Evolutionary conservation across 2,797 vertebrate species (phyloP), one percentile per base, ranked within the genome.

Genomic region (Lithobates sylvaticus): DNA sequence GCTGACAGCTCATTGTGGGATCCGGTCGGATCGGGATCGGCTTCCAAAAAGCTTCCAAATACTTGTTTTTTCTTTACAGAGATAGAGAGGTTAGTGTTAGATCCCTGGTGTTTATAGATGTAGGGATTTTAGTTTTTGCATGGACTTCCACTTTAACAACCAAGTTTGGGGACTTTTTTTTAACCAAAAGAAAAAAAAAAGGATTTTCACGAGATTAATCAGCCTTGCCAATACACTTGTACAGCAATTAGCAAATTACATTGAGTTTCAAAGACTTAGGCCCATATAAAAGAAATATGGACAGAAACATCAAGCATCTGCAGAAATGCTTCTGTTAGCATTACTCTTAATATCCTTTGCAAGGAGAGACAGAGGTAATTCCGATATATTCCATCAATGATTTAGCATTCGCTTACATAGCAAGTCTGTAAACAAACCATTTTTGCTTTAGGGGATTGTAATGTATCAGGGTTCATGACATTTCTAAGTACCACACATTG

Each of bases 291-390:
- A 67, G 65, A 67, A 67, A 29, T 67, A 67, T 67, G 26, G n/a
- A 13, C n/a, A 67, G 65, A 29, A 67, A 67, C 27, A 67, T 67
- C 65, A 67, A 67, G 13, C 26, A 67, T 67, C 65, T 67, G 12
- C 65, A 67, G 65, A 67, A 67, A 67, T 67, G 65, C 65, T 67
- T 67, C 65, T 29, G 26, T 67, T 26, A 67, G 65, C 65, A 67
- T 67, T 67, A 67, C n/a, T 26, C 65, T 26, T 29, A 27, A 26
- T 67, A 29, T 67, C 10, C 27, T 26, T 29, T 27, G 16, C 26
- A 67, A 67, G 65, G 26, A 29, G 65, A 67, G 65, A 67, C 26
- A 67, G 65, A 13, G 10, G 65, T 67, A 27, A 67, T 67, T 26
- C 27, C 65, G 27, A 67, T 67, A 67, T 26, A 26, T 67, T 15